Percentiles rank a stretch among this genome's conserved stretches.
These are phyloP conservation scores for Belgica antarctica DNA, from an alignment of 2,888 invertebrate species.

Conservation along the genomic window DNA sequence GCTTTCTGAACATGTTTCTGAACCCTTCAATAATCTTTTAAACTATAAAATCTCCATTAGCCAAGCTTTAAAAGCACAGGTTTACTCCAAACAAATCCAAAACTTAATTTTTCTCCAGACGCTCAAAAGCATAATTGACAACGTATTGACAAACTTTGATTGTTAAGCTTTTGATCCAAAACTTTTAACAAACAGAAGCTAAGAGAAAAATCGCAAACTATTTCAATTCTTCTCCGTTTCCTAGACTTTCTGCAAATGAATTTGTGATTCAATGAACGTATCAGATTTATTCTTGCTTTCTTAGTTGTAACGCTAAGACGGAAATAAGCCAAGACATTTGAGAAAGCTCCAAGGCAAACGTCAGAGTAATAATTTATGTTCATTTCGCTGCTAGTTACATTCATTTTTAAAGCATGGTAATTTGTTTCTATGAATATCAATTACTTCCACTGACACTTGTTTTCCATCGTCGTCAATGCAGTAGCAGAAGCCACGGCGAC, in stretches of 20 bases:
- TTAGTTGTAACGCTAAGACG: neutral
- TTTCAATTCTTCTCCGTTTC: slow-evolving; percentile 6
- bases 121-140: too few species aligned
- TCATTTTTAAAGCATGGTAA: slow-evolving; percentile 26
- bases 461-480: slow-evolving; percentile 65
- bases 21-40: too few species aligned
- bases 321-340: neutral
- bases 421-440: slow-evolving; percentile 38
- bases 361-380: slow-evolving; percentile 27
- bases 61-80: too few species aligned
- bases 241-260: neutral
- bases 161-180: neutral
- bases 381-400: neutral
- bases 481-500: slow-evolving; percentile 61
- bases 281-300: slow-evolving; percentile 25
- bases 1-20: too few species aligned
- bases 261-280: slow-evolving; percentile 43
- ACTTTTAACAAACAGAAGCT: neutral
- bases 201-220: slow-evolving; percentile 26
- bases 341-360: neutral
- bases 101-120: too few species aligned
- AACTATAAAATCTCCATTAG: too few species aligned
- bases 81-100: too few species aligned
- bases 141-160: too few species aligned
- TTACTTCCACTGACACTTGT: slow-evolving; percentile 54